Evolutionary conservation across 2,797 vertebrate genomes (phyloP), one percentile per base, ranked within the genome.

Genomic region (Tragopan temminckii): DNA sequence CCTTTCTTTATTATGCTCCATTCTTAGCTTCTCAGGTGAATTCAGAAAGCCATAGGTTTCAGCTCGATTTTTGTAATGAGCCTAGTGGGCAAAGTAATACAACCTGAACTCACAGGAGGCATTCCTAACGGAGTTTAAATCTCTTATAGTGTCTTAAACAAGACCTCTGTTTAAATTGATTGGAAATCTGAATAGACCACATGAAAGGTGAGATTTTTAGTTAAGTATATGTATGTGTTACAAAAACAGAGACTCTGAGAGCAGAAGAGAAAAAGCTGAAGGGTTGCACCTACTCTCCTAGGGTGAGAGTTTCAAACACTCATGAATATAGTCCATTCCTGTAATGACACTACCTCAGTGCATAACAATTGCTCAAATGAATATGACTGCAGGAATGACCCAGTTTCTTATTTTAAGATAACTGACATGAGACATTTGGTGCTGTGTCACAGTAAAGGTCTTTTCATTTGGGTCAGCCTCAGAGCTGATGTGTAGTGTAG

Each of bases 391-490:
- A 74, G 80, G 63, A 84, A 81, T 81, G 86, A 92, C 79, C 89
- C 52, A 94, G 40, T 92, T 96, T 90, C 76, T 88, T 89, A 85
- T 84, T 96, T 92, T 83, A 91, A 88, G 50, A 38, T 67, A 80
- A 68, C 69, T 85, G 53, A 78, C 76, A 62, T 7, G 75, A 76
- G 53, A 40, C 59, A 42, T 83, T 53, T 91, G 48, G 35, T 67
- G 27, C 63, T 80, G 14, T 88, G 58, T 83, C 62, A 58, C 19
- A 53, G 42, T 31, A 46, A 85, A 58, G 58, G 81, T 85, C 42
- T n/a, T 89, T 80, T 87, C 61, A 89, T 40, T 66, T 80, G n/a
- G 68, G 79, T 90, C 81, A 85, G 5, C 20, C 45, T 82, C 61
- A 53, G 72, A 88, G 45, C 38, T 75, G 79, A 78, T 1, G 0